Percentiles rank a stretch among this genome's conserved stretches.
phyloP scores from a whole-genome alignment of 2,888 invertebrate species.

The Cremastinae sp. region DNA sequence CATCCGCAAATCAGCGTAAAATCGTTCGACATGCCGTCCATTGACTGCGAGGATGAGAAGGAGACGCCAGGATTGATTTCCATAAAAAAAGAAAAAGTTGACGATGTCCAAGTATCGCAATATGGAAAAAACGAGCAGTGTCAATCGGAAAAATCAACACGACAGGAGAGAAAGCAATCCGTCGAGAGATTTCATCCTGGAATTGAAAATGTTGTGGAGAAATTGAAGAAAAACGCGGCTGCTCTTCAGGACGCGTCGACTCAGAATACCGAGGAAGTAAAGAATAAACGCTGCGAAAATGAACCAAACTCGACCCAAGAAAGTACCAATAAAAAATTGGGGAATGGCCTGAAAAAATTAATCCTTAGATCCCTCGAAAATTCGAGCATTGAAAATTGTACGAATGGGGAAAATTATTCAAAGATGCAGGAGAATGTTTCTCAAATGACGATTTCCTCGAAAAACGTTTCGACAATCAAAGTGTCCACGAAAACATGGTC shows the following conservation, averaged over 20 bases:
- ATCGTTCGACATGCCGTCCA: slow-evolving; percentile 77
- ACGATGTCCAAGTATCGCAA: slow-evolving; percentile 41
- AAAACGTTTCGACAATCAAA: slow-evolving; percentile 9
- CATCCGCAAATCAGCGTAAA: slow-evolving; percentile 66
- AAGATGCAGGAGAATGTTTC: neutral
- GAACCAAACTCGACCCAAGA: slow-evolving; percentile 33
- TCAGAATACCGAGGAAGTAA: slow-evolving; percentile 58
- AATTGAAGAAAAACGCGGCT: slow-evolving; percentile 76
- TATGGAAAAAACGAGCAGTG: slow-evolving; percentile 35
- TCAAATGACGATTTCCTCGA: neutral
- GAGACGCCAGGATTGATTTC: slow-evolving; percentile 63
- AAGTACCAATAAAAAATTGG: slow-evolving; percentile 64
- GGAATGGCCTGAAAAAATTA: slow-evolving; percentile 72
- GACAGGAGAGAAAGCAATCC: slow-evolving; percentile 64
- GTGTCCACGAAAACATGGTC: slow-evolving; percentile 36
- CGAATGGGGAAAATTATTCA: slow-evolving; percentile 7
- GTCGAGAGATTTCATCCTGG: slow-evolving; percentile 73
- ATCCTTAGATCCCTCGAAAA: slow-evolving; percentile 72
- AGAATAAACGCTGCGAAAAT: slow-evolving; percentile 33
- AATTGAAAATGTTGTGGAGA: slow-evolving; percentile 77
- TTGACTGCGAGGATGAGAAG: slow-evolving; percentile 76
- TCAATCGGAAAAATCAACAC: slow-evolving; percentile 52
- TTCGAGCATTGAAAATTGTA: slow-evolving; percentile 32
- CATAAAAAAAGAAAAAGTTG: slow-evolving; percentile 69
- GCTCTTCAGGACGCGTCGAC: slow-evolving; percentile 59